Evolutionary conservation across 2,797 vertebrate species (phyloP).

Genomic region (Babyrousa celebensis): DNA sequence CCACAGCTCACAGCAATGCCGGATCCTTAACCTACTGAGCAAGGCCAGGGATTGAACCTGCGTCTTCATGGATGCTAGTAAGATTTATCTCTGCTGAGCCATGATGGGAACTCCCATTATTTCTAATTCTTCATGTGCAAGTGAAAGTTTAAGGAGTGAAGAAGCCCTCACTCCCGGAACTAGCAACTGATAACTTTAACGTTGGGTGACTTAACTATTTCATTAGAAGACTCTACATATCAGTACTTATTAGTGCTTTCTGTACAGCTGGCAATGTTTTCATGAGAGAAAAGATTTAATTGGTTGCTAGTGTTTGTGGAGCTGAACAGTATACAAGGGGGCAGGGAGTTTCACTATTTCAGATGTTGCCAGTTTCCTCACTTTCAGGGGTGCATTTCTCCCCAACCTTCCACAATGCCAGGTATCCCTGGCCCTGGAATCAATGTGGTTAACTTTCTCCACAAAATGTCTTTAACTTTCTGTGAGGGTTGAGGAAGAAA

Average conservation of each 20-base stretch:
- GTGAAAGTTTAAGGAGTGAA: not conserved
- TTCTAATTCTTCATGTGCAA: constrained; percentile 22
- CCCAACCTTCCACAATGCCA: not conserved
- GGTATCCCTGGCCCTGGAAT: not conserved
- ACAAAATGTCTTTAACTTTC: constrained; percentile 46
- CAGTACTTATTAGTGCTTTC: constrained; percentile 21
- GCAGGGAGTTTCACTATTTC: not conserved
- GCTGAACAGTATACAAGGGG: not conserved
- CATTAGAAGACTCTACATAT: not conserved
- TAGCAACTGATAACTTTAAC: constrained; percentile 24
- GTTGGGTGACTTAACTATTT: not conserved
- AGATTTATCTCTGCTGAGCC: no score
- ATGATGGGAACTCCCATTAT: no score
- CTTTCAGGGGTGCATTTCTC: constrained; percentile 30
- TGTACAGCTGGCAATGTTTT: constrained; percentile 37
- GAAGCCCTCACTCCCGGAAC: not conserved
- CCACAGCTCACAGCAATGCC: no score
- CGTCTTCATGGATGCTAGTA: no score
- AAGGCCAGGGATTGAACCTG: no score
- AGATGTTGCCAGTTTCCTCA: not conserved
- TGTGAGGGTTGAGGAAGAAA: not conserved
- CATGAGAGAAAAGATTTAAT: constrained; percentile 9
- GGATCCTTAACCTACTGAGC: no score
- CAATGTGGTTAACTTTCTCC: constrained; percentile 31
- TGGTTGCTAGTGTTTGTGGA: constrained; percentile 39